Percentiles rank a stretch among this genome's conserved stretches.
Evolutionary conservation across 92 coral and sea anemone genomes (phyloP).

Genomic region (Muricea muricata): DNA sequence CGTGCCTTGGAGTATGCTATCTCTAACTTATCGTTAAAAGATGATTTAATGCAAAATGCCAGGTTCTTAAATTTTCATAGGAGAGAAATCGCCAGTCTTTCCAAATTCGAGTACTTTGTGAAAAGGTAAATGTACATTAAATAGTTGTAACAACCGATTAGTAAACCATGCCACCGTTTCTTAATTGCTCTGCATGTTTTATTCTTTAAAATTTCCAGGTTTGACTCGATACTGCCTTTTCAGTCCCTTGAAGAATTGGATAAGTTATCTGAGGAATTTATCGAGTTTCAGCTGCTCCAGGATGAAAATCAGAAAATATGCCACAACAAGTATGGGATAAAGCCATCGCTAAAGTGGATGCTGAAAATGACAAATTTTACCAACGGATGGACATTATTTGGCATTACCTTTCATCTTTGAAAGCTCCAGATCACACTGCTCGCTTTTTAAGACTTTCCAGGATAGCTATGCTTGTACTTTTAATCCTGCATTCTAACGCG

Average conservation of each 20-base stretch:
- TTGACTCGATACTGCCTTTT: slow-evolving; percentile 34
- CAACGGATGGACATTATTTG: slow-evolving; percentile 67
- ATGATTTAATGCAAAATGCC: too few relatives aligned
- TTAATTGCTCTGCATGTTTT: neutral
- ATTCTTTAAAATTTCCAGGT: neutral
- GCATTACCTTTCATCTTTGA: too few relatives aligned
- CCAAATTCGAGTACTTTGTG: too few relatives aligned
- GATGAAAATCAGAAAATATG: too few relatives aligned
- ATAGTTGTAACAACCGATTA: slow-evolving; percentile 43
- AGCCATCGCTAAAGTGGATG: slow-evolving; percentile 37
- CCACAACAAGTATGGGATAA: slow-evolving; percentile 59
- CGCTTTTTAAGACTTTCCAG: slow-evolving; percentile 55
- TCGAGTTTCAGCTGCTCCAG: too few relatives aligned
- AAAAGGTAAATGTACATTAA: slow-evolving; percentile 46
- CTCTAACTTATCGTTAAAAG: slow-evolving; percentile 49
- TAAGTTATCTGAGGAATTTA: slow-evolving; percentile 27
- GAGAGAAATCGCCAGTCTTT: too few relatives aligned
- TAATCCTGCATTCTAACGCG: slow-evolving; percentile 20
- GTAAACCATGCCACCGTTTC: slow-evolving; percentile 14
- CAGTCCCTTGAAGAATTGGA: slow-evolving; percentile 15
- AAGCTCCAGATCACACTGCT: slow-evolving; percentile 48
- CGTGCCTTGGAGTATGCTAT: too few relatives aligned
- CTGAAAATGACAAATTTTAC: slow-evolving; percentile 54
- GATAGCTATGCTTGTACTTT: slow-evolving; percentile 38
- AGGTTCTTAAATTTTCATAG: too few relatives aligned